phyloP scores from a whole-genome alignment of 2,888 invertebrate genomes.

The Mythimna albipuncta region DNA sequence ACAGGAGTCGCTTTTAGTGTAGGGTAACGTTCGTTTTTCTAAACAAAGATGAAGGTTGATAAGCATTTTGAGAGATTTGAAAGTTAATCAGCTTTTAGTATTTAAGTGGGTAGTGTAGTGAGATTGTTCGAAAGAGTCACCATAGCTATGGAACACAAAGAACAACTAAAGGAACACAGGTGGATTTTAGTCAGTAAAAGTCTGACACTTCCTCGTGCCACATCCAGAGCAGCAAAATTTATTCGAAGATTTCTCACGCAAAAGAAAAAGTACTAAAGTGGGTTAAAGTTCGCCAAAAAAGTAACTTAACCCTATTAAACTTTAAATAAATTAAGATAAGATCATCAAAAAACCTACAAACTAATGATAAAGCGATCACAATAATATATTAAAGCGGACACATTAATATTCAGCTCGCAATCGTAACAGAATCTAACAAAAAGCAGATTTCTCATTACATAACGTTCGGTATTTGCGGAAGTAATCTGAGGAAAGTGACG shows the following conservation, averaged over 20 bases:
- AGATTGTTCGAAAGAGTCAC: no score
- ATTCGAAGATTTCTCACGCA: no score
- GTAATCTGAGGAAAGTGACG: slow-evolving; percentile 51
- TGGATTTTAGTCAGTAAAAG: no score
- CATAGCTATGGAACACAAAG: no score
- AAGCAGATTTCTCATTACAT: slow-evolving; percentile 53
- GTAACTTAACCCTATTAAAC: neutral
- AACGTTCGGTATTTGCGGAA: slow-evolving; percentile 57
- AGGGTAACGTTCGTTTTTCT: no score
- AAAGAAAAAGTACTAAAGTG: no score
- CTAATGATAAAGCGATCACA: slow-evolving; percentile 1
- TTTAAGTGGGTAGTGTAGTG: no score
- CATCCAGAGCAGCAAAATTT: no score
- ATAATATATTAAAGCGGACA: slow-evolving; percentile 37
- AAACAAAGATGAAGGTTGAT: no score
- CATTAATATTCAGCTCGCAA: slow-evolving; percentile 50
- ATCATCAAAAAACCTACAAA: neutral
- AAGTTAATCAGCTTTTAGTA: neutral
- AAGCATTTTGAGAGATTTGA: neutral
- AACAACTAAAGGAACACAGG: no score
- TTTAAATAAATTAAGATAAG: neutral
- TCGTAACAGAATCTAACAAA: slow-evolving; percentile 49
- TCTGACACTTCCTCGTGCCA: no score
- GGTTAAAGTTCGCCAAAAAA: neutral
- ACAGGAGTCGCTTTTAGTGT: no score